Conservation (phyloP, 1,140 invertebrate genomes). For the Spodoptera frugiperda region DNA sequence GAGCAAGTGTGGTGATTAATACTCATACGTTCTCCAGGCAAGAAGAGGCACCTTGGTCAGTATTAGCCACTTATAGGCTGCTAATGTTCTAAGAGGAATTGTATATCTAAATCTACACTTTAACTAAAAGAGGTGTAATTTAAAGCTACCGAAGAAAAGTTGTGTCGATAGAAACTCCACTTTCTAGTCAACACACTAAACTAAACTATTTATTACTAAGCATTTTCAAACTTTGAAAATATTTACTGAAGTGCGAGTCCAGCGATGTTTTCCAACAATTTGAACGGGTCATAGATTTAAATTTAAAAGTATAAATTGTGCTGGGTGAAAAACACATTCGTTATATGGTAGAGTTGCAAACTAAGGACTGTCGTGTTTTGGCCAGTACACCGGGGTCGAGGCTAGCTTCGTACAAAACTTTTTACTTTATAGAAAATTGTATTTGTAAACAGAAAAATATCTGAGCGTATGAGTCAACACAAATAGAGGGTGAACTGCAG, state of each 20-base stretch:
- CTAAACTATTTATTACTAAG: neutral
- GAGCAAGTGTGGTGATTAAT: too few relatives aligned
- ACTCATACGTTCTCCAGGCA: too few relatives aligned
- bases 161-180: too few relatives aligned
- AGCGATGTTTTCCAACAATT: slow-evolving; percentile 19
- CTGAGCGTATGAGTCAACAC: neutral
- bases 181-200: neutral
- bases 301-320: slow-evolving; percentile 38
- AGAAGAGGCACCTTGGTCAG: too few relatives aligned
- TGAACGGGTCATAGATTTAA: slow-evolving; percentile 37
- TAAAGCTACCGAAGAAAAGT: too few relatives aligned
- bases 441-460: neutral
- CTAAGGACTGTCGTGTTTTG: slow-evolving; percentile 9
- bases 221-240: slow-evolving; percentile 13
- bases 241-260: slow-evolving; percentile 8
- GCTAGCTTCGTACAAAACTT: too few relatives aligned
- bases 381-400: neutral
- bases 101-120: too few relatives aligned
- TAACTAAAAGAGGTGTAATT: too few relatives aligned
- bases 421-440: neutral
- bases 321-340: slow-evolving; percentile 32
- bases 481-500: too few relatives aligned
- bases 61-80: too few relatives aligned
- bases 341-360: slow-evolving; percentile 27
- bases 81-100: too few relatives aligned